phyloP scores from a whole-genome alignment of 2,113 vertebrate species.

The Hemiscyllium ocellatum region DNA sequence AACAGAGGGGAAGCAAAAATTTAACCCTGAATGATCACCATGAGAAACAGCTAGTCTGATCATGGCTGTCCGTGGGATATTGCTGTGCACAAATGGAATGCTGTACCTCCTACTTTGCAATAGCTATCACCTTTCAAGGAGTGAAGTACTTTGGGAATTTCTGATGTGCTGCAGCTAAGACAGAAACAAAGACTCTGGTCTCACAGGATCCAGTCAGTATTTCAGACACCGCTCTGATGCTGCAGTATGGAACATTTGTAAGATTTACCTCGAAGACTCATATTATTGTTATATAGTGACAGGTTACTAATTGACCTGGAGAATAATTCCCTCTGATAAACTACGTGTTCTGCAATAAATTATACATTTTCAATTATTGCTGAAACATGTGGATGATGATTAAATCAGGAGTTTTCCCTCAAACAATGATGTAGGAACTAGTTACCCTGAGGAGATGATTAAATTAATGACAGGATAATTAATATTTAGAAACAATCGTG shows the following conservation, averaged over 20 bases:
- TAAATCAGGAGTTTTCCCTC: conserved; percentile 25
- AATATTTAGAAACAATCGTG: neutral
- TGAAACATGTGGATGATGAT: neutral
- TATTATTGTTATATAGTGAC: neutral
- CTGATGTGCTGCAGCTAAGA: too few species aligned
- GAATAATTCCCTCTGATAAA: neutral
- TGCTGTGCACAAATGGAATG: too few species aligned
- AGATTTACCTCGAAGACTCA: neutral
- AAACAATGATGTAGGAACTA: neutral
- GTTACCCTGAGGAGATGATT: neutral
- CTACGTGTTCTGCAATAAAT: neutral
- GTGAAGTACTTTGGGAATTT: too few species aligned
- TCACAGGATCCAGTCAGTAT: too few species aligned
- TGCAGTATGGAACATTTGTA: neutral
- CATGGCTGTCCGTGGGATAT: too few species aligned
- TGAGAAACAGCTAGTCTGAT: too few species aligned
- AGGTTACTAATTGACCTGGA: neutral
- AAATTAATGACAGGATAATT: neutral
- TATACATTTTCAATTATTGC: neutral
- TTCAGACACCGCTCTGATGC: neutral
- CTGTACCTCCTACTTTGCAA: too few species aligned
- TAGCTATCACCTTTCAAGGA: too few species aligned
- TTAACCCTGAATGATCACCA: too few species aligned
- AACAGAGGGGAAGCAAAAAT: neutral
- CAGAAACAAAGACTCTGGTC: too few species aligned